phyloP scores from a whole-genome alignment of 2,888 invertebrate species.

The Tillus elongatus region DNA sequence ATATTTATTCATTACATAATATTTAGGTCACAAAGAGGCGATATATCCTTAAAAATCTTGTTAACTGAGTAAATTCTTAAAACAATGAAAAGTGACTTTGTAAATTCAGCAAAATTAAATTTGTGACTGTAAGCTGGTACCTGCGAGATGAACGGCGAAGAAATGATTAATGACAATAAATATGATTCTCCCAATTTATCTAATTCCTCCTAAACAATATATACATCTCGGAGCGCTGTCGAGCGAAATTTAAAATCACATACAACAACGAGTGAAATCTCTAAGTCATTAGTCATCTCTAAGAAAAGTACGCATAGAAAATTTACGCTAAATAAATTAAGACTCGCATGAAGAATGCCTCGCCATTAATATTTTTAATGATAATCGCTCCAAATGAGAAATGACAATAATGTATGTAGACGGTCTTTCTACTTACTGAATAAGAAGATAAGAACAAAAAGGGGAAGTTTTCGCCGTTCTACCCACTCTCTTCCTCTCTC shows the following conservation, averaged over 20 bases:
- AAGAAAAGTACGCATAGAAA: constrained; percentile 35
- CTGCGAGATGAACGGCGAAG: too few species aligned
- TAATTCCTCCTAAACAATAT: constrained; percentile 19
- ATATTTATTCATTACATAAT: too few species aligned
- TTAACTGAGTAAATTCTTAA: too few species aligned
- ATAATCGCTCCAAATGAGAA: constrained; percentile 41
- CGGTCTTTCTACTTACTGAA: constrained; percentile 32
- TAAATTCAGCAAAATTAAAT: too few species aligned
- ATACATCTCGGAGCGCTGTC: constrained; percentile 18
- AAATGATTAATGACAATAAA: constrained; percentile 3
- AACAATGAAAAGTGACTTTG: too few species aligned
- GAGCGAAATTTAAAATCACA: constrained; percentile 29
- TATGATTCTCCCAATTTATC: constrained; percentile 8
- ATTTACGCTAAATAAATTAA: constrained; percentile 40
- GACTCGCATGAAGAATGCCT: constrained; percentile 41
- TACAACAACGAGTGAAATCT: constrained; percentile 26
- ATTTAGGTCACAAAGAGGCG: too few species aligned
- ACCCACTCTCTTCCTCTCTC: constrained; percentile 11
- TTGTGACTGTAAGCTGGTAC: too few species aligned
- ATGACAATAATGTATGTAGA: constrained; percentile 43
- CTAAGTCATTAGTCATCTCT: constrained; percentile 31
- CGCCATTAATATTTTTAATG: constrained; percentile 44
- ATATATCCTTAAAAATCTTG: too few species aligned
- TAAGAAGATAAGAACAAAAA: constrained; percentile 32
- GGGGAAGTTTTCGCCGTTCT: constrained; percentile 16